Evolutionary conservation across 2,888 invertebrate species (phyloP), one percentile per base, ranked within the genome.

Genomic region (Glaucopsyche alexis): DNA sequence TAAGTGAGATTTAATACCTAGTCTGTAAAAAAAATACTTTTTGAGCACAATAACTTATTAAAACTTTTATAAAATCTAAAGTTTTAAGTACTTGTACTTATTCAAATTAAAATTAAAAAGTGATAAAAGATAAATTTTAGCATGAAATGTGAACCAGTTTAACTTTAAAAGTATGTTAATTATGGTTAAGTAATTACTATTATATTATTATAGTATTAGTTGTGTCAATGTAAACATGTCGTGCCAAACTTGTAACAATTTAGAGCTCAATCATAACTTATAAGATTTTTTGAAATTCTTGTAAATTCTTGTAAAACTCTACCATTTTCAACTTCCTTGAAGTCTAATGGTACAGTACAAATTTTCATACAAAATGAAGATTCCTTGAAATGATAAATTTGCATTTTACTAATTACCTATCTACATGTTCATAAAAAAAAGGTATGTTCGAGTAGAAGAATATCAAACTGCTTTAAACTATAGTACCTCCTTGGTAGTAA

Each of bases 1-100:
- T 83, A 80, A 89, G 87, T 86, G 85, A 85, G 86, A 87, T 76
- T 75, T 76, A 60, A 38, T 74, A 29, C 29, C 29, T 29, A 72
- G 66, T 66, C 66, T 65, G 50, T 72, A 72, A 38, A 47, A 65
- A 49, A 29, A 66, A 19, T 52, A 49, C 40, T 73, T 83, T 86
- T 81, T 82, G 82, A 82, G 81, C 79, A 81, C 81, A 80, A 77
- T 80, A 76, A 78, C 77, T 74, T 71, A 71, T 72, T 71, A 72
- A 73, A 72, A 65, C 60, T 71, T 67, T 72, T 76, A n/a, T 65
- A 71, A 73, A 67, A 66, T 50, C 55, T 70, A 45, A 71, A 71
- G 72, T 73, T 66, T 72, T 52, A 73, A 71, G 73, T 75, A 75
- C 65, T 72, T 75, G 14, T 69, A 47, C 42, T 16, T 42, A 42